Evolutionary conservation across 1,140 invertebrate species (phyloP), one percentile per base, ranked within the genome.

Genomic region (Brachionus paranguensis): DNA sequence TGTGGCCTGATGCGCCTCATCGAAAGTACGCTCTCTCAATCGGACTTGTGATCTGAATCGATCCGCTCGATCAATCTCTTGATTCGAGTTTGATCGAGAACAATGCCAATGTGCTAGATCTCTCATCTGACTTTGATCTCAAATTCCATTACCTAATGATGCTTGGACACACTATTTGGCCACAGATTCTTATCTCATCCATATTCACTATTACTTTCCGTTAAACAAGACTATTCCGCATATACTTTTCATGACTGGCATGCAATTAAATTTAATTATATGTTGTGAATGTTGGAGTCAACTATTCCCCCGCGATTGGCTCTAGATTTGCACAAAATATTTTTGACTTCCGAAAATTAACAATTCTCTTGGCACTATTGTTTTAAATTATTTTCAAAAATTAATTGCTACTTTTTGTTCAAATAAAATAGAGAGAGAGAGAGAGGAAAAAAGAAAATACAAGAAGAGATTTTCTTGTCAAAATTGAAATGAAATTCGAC

Each of bases 201-300:
- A 29, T 70, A 3, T 27, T 27, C 6, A 70, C 14, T 37, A 70
- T 72, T 72, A 72, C 68, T 72, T 43, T 43, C 37, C 33, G 41
- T 72, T 72, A 43, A 41, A 72, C 27, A 68, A 68, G n/a, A 68
- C 33, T 41, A 17, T 43, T 72, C 17, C 68, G 68, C 68, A 50
- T 76, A 45, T 76, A 76, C 20, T 47, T 74, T 76, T 76, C 72
- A 76, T 76, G 43, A 76, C 24, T 27, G 27, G n/a, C 47, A 14
- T 76, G 50, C 72, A 76, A 76, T 76, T 76, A 76, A 76, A 50
- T 76, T 27, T 76, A 76, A 76, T 76, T 76, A 53, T 50, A 76
- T 53, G 72, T 50, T 76, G 27, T 33, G 11, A 50, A 14, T 20
- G 33, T 29, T 27, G 47, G 17, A 76, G 27, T 60, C 53, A 60